Evolutionary conservation across 2,113 vertebrate species (phyloP), one percentile per base, ranked within the genome.

Genomic region (Bagarius yarrelli): DNA sequence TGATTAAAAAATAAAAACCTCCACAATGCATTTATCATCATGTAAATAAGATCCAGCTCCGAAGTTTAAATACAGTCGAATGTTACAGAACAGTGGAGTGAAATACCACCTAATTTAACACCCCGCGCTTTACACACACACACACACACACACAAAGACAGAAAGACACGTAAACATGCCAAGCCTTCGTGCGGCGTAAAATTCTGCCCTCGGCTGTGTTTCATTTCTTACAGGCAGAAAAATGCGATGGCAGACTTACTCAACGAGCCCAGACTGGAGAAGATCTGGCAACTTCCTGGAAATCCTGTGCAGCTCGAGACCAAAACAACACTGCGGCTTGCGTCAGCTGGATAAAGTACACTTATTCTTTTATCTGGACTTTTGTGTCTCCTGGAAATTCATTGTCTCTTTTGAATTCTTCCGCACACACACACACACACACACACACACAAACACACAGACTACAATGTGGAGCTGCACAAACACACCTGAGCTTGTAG

Each of bases 401-500:
- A 40, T 9, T 83, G 52, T 87, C 59, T 76, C 8, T 40, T 25
- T 27, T 25, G 44, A 47, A 47, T 61, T 69, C 50, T 30, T 50
- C 1, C 52, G 11, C 52, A 34, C 52, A 56, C 32, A 57, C 55
- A 40, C 73, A 44, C 73, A 59, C 73, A 40, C 64, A 67, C 32
- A 40, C 64, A 67, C 66, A 70, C 11, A 44, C 73, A 56, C 21
- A 55, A 8, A 1, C 27, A 63, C 56, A 19, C 18, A 40, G 2
- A 19, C 40, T 15, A 1, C n/a, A 52, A 52, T 30, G 47, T 52
- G 16, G 23, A 72, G 27, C 64, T 75, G 50, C 83, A 83, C 79
- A 88, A 89, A 88, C 89, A 90, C 89, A 93, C 91, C 91, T 93
- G 91, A 89, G 88, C 85, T 81, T 47, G 81, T 83, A 84, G 72